Evolutionary conservation across 2,797 vertebrate species (phyloP), one percentile per base, ranked within the genome.

Genomic region (Dicrostonyx torquatus): DNA sequence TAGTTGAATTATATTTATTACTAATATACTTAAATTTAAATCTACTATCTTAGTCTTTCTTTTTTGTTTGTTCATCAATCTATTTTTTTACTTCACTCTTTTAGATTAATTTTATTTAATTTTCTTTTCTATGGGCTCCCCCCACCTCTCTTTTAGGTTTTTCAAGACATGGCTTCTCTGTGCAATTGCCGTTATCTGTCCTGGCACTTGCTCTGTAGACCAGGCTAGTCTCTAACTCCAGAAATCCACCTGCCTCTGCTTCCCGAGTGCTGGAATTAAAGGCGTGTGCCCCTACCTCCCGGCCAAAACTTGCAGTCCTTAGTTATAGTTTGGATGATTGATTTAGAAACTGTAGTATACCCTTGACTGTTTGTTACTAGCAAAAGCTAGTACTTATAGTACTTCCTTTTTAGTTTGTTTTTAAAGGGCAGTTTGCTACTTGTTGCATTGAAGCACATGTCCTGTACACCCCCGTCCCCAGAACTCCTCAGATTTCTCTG

Each of bases 21-120:
- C 45, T 53, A 4, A 87, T 62, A 43, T 85, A 50, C 84, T 94
- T 95, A 60, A 48, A 53, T 87, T 87, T 96, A 95, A 93, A 43
- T 89, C 5, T 95, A 14, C 55, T 9, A 43, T 83, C 43, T 80
- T 94, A 45, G 31, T 72, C 37, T 78, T 64, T 94, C 22, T 93
- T 94, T 93, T 84, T 12, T 83, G 2, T 92, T 87, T 94, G 64
- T 89, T 22, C 10, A 53, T 58, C 78, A 17, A 7, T 58, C 11
- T 12, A 34, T 45, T 18, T 76, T 17, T 66, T 18, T 55, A 24
- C 24, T 76, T 90, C 26, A 6, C 40, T 92, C 64, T 15, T 94
- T 89, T 79, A 14, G 4, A 84, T 91, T 95, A 82, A 66, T 89
- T 82, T n/a, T 77, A 68, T 58, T 91, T 92, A 3, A 72, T 76